Evolutionary conservation across 2,888 invertebrate species (phyloP), one percentile per base, ranked within the genome.

Genomic region (Protophormia terraenovae): DNA sequence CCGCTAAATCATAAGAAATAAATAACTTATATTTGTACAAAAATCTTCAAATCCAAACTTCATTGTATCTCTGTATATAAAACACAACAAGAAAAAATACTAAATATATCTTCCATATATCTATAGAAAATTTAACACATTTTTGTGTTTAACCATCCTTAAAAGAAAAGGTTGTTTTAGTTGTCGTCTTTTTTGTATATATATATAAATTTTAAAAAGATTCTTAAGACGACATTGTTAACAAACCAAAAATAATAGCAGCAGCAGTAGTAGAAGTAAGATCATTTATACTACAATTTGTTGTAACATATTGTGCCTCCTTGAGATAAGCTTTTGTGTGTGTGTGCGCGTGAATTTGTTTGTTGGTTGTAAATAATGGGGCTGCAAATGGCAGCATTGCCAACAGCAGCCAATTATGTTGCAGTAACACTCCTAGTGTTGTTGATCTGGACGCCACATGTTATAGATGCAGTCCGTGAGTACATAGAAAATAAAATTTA

Each of bases 401-500:
- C 90, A 89, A 88, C 89, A 92, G 91, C 89, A 90, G 90, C 90
- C 91, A 91, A 89, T 90, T 86, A 90, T 89, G 90, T 92, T 91
- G 92, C 92, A 91, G 90, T 89, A 86, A 89, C 87, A 64, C 84
- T 86, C 60, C 88, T 92, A 88, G 88, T 89, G 88, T 89, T 92
- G 89, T 89, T 92, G 88, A 87, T 90, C 89, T 89, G 92, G 91
- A 90, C 89, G 79, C 90, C 91, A 87, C 87, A 88, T 88, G 86
- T 89, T 87, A 90, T 92, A 88, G 90, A 92, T 91, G 92, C 92
- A 91, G 90, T 90, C 90, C 92, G 92, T 92, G 90, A 92, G 92
- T 92, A 92, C 88, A 89, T 88, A 89, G 88, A 75, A 83, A 79
- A 83, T 67, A 69, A 64, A 84, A 76, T 83, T 73, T 83, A 60